Conservation (phyloP, 2,888 invertebrate genomes). For the Drosophila yooni region DNA sequence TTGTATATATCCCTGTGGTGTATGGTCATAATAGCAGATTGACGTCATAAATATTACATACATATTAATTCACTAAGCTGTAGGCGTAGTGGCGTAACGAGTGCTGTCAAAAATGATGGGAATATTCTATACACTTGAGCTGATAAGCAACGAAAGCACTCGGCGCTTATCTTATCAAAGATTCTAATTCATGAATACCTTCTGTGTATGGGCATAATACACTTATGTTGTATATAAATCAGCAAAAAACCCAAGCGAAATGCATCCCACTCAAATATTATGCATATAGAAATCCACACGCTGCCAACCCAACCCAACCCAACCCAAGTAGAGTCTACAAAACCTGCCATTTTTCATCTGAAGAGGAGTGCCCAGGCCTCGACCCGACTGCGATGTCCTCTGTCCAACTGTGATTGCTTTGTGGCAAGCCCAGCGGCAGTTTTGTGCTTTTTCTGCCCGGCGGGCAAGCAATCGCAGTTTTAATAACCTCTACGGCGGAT, state of each 20-base stretch:
- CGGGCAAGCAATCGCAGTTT: slow-evolving; percentile 52
- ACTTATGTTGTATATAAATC: slow-evolving; percentile 18
- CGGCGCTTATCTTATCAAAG: slow-evolving; percentile 59
- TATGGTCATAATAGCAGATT: slow-evolving; percentile 18
- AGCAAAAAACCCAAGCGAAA: slow-evolving; percentile 12
- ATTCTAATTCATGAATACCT: slow-evolving; percentile 17
- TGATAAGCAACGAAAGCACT: slow-evolving; percentile 44
- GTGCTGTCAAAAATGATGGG: slow-evolving; percentile 37
- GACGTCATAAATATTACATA: slow-evolving; percentile 55
- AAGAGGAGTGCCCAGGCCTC: slow-evolving; percentile 31
- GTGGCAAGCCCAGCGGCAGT: slow-evolving; percentile 36
- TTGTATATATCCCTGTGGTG: not conserved
- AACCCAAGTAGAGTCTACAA: slow-evolving; percentile 24
- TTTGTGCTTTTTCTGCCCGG: slow-evolving; percentile 32
- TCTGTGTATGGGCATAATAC: slow-evolving; percentile 13
- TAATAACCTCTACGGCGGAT: slow-evolving; percentile 42
- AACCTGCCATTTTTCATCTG: slow-evolving; percentile 28
- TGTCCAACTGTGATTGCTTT: slow-evolving; percentile 37
- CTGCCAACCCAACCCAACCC: slow-evolving; percentile 1
- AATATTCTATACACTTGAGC: slow-evolving; percentile 24
- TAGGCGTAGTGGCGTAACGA: slow-evolving; percentile 54
- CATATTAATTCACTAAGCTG: slow-evolving; percentile 2
- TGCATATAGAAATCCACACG: slow-evolving; percentile 20
- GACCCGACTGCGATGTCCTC: slow-evolving; percentile 14
- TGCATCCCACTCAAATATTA: slow-evolving; percentile 20